Base-by-base conservation (phyloP, 2,113 vertebrate genomes). In the Anas platyrhynchos region DNA sequence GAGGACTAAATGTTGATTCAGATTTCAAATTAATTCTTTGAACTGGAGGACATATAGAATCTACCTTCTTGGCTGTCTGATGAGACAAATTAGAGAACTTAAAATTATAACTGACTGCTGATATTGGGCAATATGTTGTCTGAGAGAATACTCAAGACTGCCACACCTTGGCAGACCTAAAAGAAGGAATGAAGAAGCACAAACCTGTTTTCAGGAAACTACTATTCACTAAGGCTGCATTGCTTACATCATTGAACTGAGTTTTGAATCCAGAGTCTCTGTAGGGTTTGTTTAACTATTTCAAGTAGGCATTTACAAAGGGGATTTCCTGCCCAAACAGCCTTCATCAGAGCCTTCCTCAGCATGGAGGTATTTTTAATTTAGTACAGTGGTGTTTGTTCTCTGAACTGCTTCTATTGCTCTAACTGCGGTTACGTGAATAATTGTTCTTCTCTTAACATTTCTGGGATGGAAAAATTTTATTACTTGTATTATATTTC, bases 381-480 rank as follows among this genome's bases (percentile, higher is more conserved):
- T 13, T 25, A 29, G 5, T 34, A 16, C 0, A 1, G 5, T 2
- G 1, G 3, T 56, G n/a, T 34, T 44, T 80, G 20, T 9, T 78
- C 63, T 92, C 50, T 59, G 34, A 88, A 66, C 80, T 88, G 27
- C 9, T 75, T 22, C 26, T 9, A 3, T 55, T 43, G 27, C 48
- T 91, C 58, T 82, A 79, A 31, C 54, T 85, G n/a, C 2, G 3
- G 26, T 89, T 94, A 83, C 58, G 43, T 63, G 75, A 73, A 34
- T 85, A 91, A 68, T 58, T 89, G 78, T 76, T 93, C 71, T 87
- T 76, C 43, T 84, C 36, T 32, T 88, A 89, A 79, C 15, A 22
- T 85, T 93, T 17, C 23, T 91, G 36, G 20, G 29, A 83, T 36
- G 34, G 3, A 87, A 91, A 80, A 56, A 32, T 73, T 87, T 89